These are phyloP conservation scores for Epizoanthus stellaris DNA, from an alignment of 92 coral and sea anemone species.

Conservation along the genomic window DNA sequence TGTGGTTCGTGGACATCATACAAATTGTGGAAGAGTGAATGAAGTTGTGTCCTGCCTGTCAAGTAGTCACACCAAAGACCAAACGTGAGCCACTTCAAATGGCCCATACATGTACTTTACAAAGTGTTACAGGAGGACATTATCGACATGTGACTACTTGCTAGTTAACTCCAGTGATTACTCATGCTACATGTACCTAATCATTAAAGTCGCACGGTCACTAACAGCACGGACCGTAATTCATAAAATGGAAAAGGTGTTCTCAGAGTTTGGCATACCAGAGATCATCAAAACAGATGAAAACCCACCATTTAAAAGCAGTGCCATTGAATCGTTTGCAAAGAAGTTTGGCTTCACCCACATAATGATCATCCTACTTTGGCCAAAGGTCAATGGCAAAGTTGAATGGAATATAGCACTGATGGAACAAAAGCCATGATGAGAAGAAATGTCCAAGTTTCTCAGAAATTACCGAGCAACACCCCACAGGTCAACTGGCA, in stretches of 20 bases:
- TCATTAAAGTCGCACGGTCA: too few species aligned
- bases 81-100: conserved; percentile 26
- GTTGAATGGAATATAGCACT: conserved; percentile 35
- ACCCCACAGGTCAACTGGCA: conserved; percentile 38
- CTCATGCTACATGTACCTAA: too few species aligned
- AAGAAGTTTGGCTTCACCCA: conserved; percentile 30
- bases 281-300: conserved; percentile 38
- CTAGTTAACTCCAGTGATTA: too few species aligned
- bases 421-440: conserved; percentile 2
- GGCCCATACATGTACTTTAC: conserved; percentile 29
- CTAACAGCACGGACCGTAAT: conserved; percentile 13
- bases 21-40: background rate
- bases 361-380: conserved; percentile 42
- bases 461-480: conserved; percentile 40
- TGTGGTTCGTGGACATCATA: background rate
- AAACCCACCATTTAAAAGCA: conserved; percentile 47
- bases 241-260: conserved; percentile 32
- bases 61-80: conserved; percentile 5
- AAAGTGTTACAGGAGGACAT: background rate
- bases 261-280: conserved; percentile 35
- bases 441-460: conserved; percentile 27
- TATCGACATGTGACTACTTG: too few species aligned
- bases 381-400: conserved; percentile 49
- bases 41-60: conserved; percentile 16
- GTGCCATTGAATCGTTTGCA: conserved; percentile 12